phyloP scores from a whole-genome alignment of 1,140 invertebrate genomes.

The Hyles vespertilio region DNA sequence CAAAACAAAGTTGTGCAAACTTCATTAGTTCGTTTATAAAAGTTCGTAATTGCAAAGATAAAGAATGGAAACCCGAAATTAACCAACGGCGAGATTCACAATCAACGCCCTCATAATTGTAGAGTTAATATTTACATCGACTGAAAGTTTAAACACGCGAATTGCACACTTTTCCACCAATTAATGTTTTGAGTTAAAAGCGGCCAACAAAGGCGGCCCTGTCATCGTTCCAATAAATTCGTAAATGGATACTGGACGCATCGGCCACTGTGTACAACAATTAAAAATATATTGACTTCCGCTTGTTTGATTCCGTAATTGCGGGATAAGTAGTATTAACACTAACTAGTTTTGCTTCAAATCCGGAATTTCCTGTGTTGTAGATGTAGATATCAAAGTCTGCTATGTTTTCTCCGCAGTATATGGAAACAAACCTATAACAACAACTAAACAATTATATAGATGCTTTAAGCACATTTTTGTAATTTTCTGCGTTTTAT shows the following conservation, averaged over 20 bases:
- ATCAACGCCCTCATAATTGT: constrained; percentile 44
- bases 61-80: constrained; percentile 18
- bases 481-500: no score
- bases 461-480: no score
- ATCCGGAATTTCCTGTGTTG: no score
- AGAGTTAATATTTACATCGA: constrained; percentile 51
- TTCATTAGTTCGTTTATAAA: constrained; percentile 1
- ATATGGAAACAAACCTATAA: no score
- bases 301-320: constrained; percentile 22
- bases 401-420: no score
- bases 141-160: constrained; percentile 52
- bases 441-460: no score
- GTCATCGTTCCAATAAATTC: constrained; percentile 53
- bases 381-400: no score
- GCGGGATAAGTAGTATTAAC: background rate
- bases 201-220: constrained; percentile 47
- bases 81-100: constrained; percentile 29
- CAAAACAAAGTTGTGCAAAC: no score
- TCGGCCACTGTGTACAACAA: constrained; percentile 62
- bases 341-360: no score
- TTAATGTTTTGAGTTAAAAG: constrained; percentile 60
- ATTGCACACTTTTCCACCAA: constrained; percentile 65
- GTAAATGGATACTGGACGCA: constrained; percentile 68
- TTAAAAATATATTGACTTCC: constrained; percentile 69
- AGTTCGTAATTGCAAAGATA: background rate